Percentiles rank a stretch among this genome's conserved stretches.
These are phyloP conservation scores for Cotesia glomerata DNA, from an alignment of 1,140 invertebrate species.

Conservation along the genomic window DNA sequence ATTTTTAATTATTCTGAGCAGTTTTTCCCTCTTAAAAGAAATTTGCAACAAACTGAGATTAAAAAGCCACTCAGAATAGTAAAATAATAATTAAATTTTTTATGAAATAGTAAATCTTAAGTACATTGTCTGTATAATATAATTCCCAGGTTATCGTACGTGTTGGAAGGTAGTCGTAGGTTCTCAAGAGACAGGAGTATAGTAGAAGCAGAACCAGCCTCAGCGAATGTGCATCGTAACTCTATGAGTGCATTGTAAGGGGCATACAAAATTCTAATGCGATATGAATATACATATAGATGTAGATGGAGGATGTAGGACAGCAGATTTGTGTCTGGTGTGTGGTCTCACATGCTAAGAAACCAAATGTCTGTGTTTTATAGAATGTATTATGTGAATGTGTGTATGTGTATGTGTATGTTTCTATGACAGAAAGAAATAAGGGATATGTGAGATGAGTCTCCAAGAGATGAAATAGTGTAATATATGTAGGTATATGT, in stretches of 20 bases:
- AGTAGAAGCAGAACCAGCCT: background rate
- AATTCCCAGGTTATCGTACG: slow-evolving; percentile 39
- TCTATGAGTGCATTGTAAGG: background rate
- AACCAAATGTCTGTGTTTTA: no score
- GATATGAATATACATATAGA: slow-evolving; percentile 7
- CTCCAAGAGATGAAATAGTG: no score
- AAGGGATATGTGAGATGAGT: no score
- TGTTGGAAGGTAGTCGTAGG: background rate
- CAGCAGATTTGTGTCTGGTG: background rate
- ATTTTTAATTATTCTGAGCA: no score
- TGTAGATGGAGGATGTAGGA: background rate
- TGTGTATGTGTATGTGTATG: no score
- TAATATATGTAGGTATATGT: no score
- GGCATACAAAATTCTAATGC: background rate
- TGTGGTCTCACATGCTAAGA: no score
- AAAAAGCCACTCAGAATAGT: background rate
- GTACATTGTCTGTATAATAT: slow-evolving; percentile 35
- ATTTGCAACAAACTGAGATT: no score
- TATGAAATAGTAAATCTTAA: slow-evolving; percentile 42
- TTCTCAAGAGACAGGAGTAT: background rate
- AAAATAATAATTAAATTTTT: background rate
- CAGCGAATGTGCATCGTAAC: no score
- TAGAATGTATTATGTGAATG: no score
- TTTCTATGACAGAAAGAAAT: no score
- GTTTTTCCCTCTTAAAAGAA: no score